Evolutionary conservation across 2,888 invertebrate species (phyloP).

Genomic region (Seira sanloemensis): DNA sequence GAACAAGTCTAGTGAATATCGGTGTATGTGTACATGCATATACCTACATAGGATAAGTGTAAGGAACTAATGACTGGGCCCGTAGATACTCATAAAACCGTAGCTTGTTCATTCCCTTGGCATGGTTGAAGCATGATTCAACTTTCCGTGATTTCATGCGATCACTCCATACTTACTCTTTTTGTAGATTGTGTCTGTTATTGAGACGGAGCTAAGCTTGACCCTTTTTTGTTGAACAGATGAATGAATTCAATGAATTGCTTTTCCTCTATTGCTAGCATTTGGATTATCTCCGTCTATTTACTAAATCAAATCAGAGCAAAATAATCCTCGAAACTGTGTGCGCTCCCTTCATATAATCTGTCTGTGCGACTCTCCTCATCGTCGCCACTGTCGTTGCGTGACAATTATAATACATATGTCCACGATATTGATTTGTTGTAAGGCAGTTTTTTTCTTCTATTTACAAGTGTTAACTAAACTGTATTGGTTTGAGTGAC

Average conservation of each 20-base stretch:
- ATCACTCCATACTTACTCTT: not conserved
- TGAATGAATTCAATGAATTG: not conserved
- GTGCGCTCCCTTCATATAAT: not conserved
- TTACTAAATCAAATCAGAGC: not conserved
- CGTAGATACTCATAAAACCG: too few relatives aligned
- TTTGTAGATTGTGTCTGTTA: not conserved
- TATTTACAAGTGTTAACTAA: conserved; percentile 41
- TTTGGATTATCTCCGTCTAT: not conserved
- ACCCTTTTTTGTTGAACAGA: not conserved
- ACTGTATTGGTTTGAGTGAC: conserved; percentile 58
- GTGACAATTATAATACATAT: conserved; percentile 19
- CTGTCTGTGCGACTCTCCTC: not conserved
- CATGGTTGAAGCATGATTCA: too few relatives aligned
- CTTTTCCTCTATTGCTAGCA: not conserved
- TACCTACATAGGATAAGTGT: too few relatives aligned
- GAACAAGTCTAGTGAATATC: too few relatives aligned
- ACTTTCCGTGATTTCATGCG: not conserved
- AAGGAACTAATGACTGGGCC: too few relatives aligned
- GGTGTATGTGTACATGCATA: too few relatives aligned
- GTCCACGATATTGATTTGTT: conserved; percentile 32
- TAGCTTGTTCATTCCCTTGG: too few relatives aligned
- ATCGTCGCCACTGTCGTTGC: conserved; percentile 24
- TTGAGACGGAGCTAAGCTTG: not conserved
- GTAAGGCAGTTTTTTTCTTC: not conserved
- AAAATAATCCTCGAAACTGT: not conserved